Percentiles rank a stretch among this genome's conserved stretches.
phyloP scores from a whole-genome alignment of 92 coral and sea anemone genomes.

The Zoanthus sociatus region DNA sequence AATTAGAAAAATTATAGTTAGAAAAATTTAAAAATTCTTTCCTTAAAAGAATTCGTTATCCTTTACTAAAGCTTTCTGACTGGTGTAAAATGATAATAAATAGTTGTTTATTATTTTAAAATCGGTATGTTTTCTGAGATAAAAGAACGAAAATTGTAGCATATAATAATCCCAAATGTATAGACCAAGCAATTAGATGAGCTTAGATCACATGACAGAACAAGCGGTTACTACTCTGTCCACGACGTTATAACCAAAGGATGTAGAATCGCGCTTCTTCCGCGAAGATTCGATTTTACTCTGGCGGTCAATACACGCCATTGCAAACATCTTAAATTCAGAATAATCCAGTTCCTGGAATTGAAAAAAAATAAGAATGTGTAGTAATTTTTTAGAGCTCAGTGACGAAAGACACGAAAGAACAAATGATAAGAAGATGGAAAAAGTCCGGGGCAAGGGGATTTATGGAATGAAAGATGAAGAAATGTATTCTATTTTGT shows the following conservation, averaged over 20 bases:
- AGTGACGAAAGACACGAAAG: neutral
- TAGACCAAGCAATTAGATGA: neutral
- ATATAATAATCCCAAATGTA: too few species aligned
- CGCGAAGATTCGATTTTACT: conserved; percentile 81
- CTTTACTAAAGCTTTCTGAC: too few species aligned
- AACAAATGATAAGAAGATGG: neutral
- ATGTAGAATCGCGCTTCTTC: neutral
- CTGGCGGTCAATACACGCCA: conserved; percentile 98
- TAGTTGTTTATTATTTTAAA: too few species aligned
- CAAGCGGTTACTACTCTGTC: conserved; percentile 19
- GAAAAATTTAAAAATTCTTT: too few species aligned
- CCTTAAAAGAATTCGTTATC: too few species aligned
- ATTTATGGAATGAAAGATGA: too few species aligned
- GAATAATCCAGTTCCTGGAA: conserved; percentile 94
- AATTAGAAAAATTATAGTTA: too few species aligned
- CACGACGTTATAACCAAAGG: neutral
- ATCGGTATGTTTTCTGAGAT: too few species aligned
- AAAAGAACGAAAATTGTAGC: too few species aligned
- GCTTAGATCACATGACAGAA: neutral
- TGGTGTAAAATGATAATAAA: too few species aligned
- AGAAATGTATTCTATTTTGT: too few species aligned
- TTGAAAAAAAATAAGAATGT: neutral
- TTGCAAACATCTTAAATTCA: conserved; percentile 99
- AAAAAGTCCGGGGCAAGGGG: neutral
- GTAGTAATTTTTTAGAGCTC: neutral